Percentiles rank a stretch among this genome's conserved stretches.
Conservation (phyloP, 2,797 vertebrate genomes). For the Schizopygopsis pylzovi region DNA sequence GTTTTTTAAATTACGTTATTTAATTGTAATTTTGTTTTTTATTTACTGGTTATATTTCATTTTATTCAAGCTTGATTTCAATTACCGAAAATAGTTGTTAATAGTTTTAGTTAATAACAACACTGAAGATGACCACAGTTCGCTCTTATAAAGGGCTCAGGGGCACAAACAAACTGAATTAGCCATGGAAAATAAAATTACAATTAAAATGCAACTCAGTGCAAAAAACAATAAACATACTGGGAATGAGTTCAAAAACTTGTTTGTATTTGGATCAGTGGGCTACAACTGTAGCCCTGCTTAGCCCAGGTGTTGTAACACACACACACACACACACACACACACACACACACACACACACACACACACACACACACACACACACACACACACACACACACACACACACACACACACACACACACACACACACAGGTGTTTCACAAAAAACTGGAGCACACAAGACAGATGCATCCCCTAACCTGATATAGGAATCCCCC, state of each 20-base stretch:
- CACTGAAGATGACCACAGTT: not conserved
- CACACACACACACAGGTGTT: slow-evolving; percentile 25
- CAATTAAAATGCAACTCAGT: not conserved
- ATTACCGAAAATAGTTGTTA: not conserved
- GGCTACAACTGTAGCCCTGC: slow-evolving; percentile 37
- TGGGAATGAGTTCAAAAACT: slow-evolving; percentile 11
- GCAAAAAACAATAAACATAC: not conserved
- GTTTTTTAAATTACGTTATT: not conserved
- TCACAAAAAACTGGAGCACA: slow-evolving; percentile 47
- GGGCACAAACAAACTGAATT: not conserved
- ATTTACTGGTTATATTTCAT: not conserved
- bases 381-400: slow-evolving; percentile 4
- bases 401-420: slow-evolving; percentile 4
- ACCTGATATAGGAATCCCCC: slow-evolving; percentile 99
- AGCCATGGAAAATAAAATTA: not conserved
- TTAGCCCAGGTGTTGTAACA: slow-evolving; percentile 41
- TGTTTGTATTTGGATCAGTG: slow-evolving; percentile 45
- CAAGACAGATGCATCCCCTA: slow-evolving; percentile 67
- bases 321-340: slow-evolving; percentile 7
- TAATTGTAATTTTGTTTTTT: not conserved
- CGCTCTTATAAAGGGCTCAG: not conserved
- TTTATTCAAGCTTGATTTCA: not conserved
- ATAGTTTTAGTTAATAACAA: not conserved
- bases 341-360: slow-evolving; percentile 11
- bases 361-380: not conserved